phyloP scores from a whole-genome alignment of 2,797 vertebrate genomes.

The Hydrophis major region DNA sequence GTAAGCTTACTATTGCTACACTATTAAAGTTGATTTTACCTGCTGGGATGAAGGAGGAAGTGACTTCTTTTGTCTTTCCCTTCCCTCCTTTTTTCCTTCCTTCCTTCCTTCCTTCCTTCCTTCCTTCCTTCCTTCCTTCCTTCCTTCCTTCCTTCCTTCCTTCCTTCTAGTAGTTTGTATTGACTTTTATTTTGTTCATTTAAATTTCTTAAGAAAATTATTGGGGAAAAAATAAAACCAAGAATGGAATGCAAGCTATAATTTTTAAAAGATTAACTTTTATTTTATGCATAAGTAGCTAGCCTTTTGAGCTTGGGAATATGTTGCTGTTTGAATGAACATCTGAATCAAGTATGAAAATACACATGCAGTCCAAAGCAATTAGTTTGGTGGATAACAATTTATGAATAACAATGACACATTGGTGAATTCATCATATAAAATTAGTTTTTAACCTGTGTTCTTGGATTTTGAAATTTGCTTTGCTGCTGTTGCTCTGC shows the following conservation, averaged over 20 bases:
- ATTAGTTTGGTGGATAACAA: background rate
- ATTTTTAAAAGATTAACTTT: background rate
- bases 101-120: no score
- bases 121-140: no score
- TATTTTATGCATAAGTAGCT: background rate
- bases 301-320: background rate
- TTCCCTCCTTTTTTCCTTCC: background rate
- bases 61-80: background rate
- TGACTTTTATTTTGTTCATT: background rate
- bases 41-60: background rate
- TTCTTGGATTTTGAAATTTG: background rate
- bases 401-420: background rate
- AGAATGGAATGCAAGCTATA: background rate
- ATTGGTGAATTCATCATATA: background rate
- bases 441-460: background rate
- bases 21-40: background rate
- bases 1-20: background rate
- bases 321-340: background rate
- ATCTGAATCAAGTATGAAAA: background rate
- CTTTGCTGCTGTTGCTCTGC: background rate
- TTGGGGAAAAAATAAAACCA: background rate
- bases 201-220: background rate
- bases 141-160: no score
- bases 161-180: background rate
- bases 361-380: background rate